These are phyloP conservation scores for Bujurquina vittata DNA, from an alignment of 2,113 vertebrate species.

Conservation along the genomic window DNA sequence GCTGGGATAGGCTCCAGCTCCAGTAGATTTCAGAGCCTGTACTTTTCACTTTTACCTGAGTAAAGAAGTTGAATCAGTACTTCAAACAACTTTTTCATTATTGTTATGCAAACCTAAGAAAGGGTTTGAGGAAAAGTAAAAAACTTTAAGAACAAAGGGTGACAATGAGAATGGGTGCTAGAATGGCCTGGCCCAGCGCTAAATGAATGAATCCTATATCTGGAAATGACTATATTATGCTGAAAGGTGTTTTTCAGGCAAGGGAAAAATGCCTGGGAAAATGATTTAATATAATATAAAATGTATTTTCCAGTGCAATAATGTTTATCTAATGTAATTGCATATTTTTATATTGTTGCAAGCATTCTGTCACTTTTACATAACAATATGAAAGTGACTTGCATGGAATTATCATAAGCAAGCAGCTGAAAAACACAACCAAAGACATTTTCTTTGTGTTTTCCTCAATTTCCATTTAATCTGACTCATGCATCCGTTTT, in stretches of 20 bases:
- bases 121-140: background rate
- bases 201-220: background rate
- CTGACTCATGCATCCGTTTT: slow-evolving; percentile 27
- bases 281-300: background rate
- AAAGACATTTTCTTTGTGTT: slow-evolving; percentile 34
- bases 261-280: background rate
- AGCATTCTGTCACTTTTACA: slow-evolving; percentile 9
- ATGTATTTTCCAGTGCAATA: slow-evolving; percentile 13
- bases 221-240: background rate
- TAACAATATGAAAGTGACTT: slow-evolving; percentile 33
- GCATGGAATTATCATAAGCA: slow-evolving; percentile 19
- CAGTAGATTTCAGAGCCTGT: too few relatives aligned
- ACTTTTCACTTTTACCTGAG: too few relatives aligned
- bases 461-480: slow-evolving; percentile 60
- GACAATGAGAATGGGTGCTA: background rate
- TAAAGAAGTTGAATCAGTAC: background rate
- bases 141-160: background rate
- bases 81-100: background rate
- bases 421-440: slow-evolving; percentile 24
- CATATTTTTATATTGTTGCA: slow-evolving; percentile 10
- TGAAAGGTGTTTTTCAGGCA: background rate
- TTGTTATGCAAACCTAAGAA: background rate
- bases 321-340: slow-evolving; percentile 32
- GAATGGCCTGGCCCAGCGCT: background rate
- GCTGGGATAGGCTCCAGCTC: too few relatives aligned